Evolutionary conservation across 2,797 vertebrate genomes (phyloP).

Genomic region (Moxostoma hubbsi): DNA sequence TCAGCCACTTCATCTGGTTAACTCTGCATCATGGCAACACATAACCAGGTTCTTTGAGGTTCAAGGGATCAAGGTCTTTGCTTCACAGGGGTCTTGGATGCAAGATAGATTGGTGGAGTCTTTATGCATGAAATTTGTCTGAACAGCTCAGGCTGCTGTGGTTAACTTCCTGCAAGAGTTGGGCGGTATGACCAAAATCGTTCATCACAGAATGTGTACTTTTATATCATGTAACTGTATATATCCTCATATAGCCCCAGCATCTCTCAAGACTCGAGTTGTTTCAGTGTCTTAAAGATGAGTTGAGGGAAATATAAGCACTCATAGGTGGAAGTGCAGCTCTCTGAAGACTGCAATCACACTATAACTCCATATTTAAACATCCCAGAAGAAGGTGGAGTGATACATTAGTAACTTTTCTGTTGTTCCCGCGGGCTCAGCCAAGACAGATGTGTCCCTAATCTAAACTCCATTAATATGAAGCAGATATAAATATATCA

Average conservation of each 20-base stretch:
- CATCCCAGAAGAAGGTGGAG: slow-evolving; percentile 70
- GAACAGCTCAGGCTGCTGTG: neutral
- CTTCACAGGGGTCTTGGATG: neutral
- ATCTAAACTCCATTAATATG: slow-evolving; percentile 76
- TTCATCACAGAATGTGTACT: neutral
- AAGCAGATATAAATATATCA: slow-evolving; percentile 71
- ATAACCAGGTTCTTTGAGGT: too few species aligned
- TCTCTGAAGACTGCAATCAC: slow-evolving; percentile 67
- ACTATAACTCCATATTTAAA: slow-evolving; percentile 75
- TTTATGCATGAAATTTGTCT: slow-evolving; percentile 3
- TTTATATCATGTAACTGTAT: neutral
- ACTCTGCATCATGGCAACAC: neutral
- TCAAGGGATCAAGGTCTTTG: neutral
- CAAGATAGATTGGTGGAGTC: neutral
- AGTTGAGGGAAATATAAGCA: slow-evolving; percentile 61
- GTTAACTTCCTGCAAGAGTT: slow-evolving; percentile 1
- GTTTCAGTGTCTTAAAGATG: slow-evolving; percentile 60
- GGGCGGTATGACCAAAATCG: neutral
- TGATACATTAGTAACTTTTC: slow-evolving; percentile 83
- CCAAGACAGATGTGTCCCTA: slow-evolving; percentile 67
- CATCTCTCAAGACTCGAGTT: too few species aligned
- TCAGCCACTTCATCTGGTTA: neutral
- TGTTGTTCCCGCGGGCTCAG: slow-evolving; percentile 53
- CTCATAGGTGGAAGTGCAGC: slow-evolving; percentile 65
- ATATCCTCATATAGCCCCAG: neutral